Percentiles rank a stretch among this genome's conserved stretches.
Evolutionary conservation across 2,888 invertebrate genomes (phyloP).

Genomic region (Biston betularia): DNA sequence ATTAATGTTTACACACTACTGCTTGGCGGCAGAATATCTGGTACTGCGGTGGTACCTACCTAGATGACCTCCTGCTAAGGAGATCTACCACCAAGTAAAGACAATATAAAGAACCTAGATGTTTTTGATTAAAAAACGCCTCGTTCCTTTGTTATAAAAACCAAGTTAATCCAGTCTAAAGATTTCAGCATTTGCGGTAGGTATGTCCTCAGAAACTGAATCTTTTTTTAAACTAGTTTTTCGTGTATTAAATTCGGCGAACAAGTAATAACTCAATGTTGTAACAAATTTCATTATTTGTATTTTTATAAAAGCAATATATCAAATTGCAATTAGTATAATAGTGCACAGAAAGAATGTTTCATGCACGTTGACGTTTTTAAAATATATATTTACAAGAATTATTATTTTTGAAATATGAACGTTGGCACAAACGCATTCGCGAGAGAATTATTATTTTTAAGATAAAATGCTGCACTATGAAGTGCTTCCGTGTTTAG

Average conservation of each 20-base stretch:
- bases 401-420: constrained; percentile 19
- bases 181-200: too few species aligned
- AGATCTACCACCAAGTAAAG: too few species aligned
- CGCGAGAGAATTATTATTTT: constrained; percentile 6
- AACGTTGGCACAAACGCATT: constrained; percentile 7
- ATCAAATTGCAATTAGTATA: constrained; percentile 7
- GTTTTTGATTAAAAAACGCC: too few species aligned
- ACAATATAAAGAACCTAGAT: too few species aligned
- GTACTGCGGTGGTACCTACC: too few species aligned
- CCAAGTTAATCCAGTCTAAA: too few species aligned
- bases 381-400: constrained; percentile 9
- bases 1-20: too few species aligned
- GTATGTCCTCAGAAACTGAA: too few species aligned
- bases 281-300: background rate
- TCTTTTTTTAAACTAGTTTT: background rate
- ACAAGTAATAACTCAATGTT: constrained; percentile 2
- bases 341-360: constrained; percentile 9
- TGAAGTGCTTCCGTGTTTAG: constrained; percentile 13
- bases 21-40: too few species aligned
- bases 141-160: too few species aligned
- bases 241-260: background rate
- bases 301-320: constrained; percentile 10
- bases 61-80: too few species aligned
- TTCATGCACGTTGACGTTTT: constrained; percentile 4
- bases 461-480: constrained; percentile 10